These are phyloP conservation scores for Callipepla squamata DNA, from an alignment of 2,113 vertebrate genomes.

Conservation along the genomic window DNA sequence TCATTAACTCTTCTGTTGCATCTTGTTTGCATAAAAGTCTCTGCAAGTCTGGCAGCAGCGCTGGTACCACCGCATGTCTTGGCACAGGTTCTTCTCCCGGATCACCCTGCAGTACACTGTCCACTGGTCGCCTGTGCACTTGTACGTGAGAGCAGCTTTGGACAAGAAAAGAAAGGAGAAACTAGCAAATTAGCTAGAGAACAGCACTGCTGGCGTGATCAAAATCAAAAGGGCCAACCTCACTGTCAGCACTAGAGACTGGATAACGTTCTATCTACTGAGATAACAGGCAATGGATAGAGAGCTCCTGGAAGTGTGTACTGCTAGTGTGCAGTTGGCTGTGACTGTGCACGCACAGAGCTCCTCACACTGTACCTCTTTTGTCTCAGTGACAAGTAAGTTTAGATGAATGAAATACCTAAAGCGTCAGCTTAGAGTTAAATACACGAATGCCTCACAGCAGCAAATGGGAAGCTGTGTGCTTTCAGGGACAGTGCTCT, in stretches of 20 bases:
- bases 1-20: constrained; percentile 83
- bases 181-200: not conserved
- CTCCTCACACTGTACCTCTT: not conserved
- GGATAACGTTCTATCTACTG: not conserved
- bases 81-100: constrained; percentile 93
- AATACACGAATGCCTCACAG: not conserved
- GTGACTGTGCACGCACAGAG: not conserved
- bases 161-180: constrained; percentile 40
- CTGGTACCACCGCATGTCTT: constrained; percentile 97
- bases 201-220: not conserved
- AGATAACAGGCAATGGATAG: not conserved
- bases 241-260: not conserved
- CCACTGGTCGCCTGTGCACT: constrained; percentile 95
- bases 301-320: not conserved
- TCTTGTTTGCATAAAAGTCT: constrained; percentile 94
- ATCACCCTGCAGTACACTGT: constrained; percentile 93
- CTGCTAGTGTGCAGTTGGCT: not conserved
- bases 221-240: not conserved
- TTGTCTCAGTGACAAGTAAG: not conserved
- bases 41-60: constrained; percentile 95
- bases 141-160: constrained; percentile 93
- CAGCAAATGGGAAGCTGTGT: not conserved
- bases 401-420: not conserved
- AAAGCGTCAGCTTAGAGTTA: not conserved
- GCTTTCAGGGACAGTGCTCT: not conserved